Conservation (phyloP, 1,140 invertebrate genomes). For the Lepidurus couesii region DNA sequence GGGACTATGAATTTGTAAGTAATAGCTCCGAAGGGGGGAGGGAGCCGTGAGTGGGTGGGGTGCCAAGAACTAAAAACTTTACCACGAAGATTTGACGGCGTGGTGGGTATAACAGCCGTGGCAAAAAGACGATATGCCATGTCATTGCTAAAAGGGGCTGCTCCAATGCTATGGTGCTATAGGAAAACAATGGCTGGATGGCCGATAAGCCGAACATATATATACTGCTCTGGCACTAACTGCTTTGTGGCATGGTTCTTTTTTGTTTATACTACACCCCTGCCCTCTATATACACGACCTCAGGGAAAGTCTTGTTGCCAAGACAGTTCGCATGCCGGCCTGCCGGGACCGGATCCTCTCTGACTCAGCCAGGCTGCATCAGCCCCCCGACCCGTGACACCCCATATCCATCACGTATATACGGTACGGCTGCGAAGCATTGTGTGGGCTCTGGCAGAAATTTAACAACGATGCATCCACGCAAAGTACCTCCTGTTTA, state of each 20-base stretch:
- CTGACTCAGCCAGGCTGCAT: background rate
- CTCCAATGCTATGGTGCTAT: background rate
- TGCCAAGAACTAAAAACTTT: slow-evolving; percentile 1
- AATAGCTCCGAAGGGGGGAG: slow-evolving; percentile 16
- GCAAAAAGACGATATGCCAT: slow-evolving; percentile 16
- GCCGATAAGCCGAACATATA: slow-evolving; percentile 9
- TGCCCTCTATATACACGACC: background rate
- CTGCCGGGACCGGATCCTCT: background rate
- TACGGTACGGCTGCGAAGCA: background rate
- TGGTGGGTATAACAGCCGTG: slow-evolving; percentile 13
- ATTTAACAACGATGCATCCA: background rate
- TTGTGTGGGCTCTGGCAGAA: background rate
- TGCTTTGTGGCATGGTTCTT: slow-evolving; percentile 10
- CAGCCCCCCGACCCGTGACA: background rate
- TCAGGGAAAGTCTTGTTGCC: background rate
- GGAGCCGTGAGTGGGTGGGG: background rate
- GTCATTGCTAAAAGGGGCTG: slow-evolving; percentile 1
- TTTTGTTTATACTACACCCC: background rate
- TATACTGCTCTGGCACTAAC: slow-evolving; percentile 17
- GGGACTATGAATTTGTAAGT: slow-evolving; percentile 19
- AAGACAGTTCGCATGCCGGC: background rate
- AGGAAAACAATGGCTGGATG: slow-evolving; percentile 15
- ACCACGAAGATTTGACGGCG: slow-evolving; percentile 17
- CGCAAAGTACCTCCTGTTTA: background rate
- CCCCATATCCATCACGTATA: background rate